phyloP scores from a whole-genome alignment of 2,113 vertebrate species.

The Entomyzon cyanotis region DNA sequence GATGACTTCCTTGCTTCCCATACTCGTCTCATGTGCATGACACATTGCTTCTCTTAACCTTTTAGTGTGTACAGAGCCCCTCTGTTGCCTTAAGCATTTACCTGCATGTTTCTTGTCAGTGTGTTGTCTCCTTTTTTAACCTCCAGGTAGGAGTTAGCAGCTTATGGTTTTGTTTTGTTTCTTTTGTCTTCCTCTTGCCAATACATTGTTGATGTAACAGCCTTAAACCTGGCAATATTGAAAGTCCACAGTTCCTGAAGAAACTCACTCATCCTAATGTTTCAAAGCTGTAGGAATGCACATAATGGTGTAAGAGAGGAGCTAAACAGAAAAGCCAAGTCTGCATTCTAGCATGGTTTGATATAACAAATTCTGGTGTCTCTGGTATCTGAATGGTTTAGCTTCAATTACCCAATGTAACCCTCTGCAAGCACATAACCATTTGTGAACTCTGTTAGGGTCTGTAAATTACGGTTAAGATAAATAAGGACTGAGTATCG shows the following conservation, averaged over 20 bases:
- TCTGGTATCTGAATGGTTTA: background rate
- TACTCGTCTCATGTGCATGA: constrained; percentile 46
- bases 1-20: constrained; percentile 21
- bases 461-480: constrained; percentile 30
- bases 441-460: constrained; percentile 1
- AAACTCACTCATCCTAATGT: background rate
- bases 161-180: background rate
- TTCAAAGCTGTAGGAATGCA: background rate
- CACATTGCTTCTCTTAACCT: constrained; percentile 36
- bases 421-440: constrained; percentile 32
- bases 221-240: constrained; percentile 29
- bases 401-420: constrained; percentile 10
- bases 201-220: background rate
- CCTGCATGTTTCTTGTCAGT: constrained; percentile 40
- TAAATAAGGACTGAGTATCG: background rate
- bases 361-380: constrained; percentile 11
- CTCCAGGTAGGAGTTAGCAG: background rate
- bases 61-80: constrained; percentile 8
- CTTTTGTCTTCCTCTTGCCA: background rate
- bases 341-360: background rate
- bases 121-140: constrained; percentile 26
- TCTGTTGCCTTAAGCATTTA: constrained; percentile 10
- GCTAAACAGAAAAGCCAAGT: background rate
- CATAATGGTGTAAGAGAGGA: background rate
- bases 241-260: background rate